Percentiles rank a stretch among this genome's conserved stretches.
Conservation (phyloP, 2,888 invertebrate genomes). For the Mythimna pallens region DNA sequence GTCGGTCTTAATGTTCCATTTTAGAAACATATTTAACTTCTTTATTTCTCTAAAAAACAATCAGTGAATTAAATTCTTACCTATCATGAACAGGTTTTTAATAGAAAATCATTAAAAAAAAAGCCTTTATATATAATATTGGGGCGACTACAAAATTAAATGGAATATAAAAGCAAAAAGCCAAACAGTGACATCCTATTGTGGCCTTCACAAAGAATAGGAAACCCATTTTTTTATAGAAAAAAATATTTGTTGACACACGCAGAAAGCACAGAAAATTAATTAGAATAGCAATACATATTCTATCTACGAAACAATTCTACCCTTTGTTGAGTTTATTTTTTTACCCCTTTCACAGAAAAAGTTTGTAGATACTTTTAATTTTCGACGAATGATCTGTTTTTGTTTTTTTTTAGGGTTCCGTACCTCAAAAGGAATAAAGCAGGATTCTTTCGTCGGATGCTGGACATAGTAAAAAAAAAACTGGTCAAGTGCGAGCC, state of each 20-base stretch:
- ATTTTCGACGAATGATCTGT: not conserved
- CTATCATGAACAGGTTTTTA: too few relatives aligned
- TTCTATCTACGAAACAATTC: conserved; percentile 20
- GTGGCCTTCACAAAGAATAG: conserved; percentile 36
- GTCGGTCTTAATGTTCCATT: too few relatives aligned
- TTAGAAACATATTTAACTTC: too few relatives aligned
- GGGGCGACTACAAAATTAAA: not conserved
- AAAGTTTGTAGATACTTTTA: conserved; percentile 3
- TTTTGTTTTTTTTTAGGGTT: not conserved
- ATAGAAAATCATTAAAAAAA: too few relatives aligned
- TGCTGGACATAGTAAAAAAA: too few relatives aligned
- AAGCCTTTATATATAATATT: too few relatives aligned
- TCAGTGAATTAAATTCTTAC: too few relatives aligned
- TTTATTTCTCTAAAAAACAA: too few relatives aligned
- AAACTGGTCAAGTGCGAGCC: too few relatives aligned
- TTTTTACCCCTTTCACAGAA: conserved; percentile 18
- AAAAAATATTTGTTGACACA: conserved; percentile 27
- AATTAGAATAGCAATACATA: conserved; percentile 42
- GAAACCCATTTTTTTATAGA: conserved; percentile 26
- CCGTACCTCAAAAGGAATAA: too few relatives aligned
- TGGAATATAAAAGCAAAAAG: conserved; percentile 4
- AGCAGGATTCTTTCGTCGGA: too few relatives aligned
- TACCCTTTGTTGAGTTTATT: conserved; percentile 16
- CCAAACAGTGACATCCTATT: conserved; percentile 25
- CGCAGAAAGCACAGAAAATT: conserved; percentile 23